Conservation (phyloP, 2,888 invertebrate species). For the Orthonychiurus folsomi region DNA sequence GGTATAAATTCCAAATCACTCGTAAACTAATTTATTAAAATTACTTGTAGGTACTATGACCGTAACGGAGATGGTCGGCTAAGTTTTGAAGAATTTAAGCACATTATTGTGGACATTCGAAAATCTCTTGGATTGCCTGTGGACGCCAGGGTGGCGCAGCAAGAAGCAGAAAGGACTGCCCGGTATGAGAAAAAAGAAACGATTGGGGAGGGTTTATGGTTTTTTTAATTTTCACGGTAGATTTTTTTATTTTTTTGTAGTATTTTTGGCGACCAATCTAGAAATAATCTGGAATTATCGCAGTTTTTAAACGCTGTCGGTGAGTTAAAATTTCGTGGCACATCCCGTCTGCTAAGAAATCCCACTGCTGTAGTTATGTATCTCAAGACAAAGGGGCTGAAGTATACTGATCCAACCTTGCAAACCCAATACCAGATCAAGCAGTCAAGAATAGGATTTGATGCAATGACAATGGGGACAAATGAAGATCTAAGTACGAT, state of each 20-base stretch:
- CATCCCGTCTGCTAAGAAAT: constrained; percentile 57
- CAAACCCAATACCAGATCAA: constrained; percentile 4
- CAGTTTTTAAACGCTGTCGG: constrained; percentile 58
- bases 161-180: constrained; percentile 49
- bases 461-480: not conserved
- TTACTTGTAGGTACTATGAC: constrained; percentile 52
- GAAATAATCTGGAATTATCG: constrained; percentile 42
- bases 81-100: constrained; percentile 54
- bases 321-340: constrained; percentile 58
- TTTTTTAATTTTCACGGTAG: constrained; percentile 1
- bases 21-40: not conserved
- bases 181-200: constrained; percentile 41
- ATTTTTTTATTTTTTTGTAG: too few relatives aligned
- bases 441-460: not conserved
- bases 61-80: constrained; percentile 49
- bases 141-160: constrained; percentile 50
- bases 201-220: not conserved
- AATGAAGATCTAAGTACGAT: not conserved
- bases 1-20: constrained; percentile 16
- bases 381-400: constrained; percentile 41
- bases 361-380: constrained; percentile 45
- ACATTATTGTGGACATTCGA: constrained; percentile 52
- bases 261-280: constrained; percentile 43
- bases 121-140: constrained; percentile 49
- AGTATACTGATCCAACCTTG: too few relatives aligned